These are phyloP conservation scores for Bembecia ichneumoniformis DNA, from an alignment of 2,888 invertebrate species.

Conservation along the genomic window DNA sequence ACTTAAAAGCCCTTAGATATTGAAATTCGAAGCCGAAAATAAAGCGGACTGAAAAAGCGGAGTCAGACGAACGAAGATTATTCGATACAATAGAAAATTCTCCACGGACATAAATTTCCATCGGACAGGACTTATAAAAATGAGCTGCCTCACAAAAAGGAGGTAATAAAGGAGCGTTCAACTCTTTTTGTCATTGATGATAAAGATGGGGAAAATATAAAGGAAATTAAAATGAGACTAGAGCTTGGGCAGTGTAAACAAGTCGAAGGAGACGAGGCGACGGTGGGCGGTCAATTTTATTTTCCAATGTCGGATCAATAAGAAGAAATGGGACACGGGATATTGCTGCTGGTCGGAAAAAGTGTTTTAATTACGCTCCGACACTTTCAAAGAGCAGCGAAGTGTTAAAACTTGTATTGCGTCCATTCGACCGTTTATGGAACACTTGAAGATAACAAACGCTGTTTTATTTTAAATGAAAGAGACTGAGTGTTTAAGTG, in stretches of 20 bases:
- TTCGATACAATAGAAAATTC: conserved; percentile 23
- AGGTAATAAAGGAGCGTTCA: conserved; percentile 33
- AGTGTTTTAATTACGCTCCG: conserved; percentile 43
- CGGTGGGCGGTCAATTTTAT: conserved; percentile 23
- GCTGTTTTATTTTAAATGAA: not conserved
- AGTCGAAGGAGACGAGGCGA: conserved; percentile 17
- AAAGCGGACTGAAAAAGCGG: not conserved
- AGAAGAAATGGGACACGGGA: conserved; percentile 43
- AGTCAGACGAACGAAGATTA: conserved; percentile 9
- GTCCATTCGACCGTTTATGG: conserved; percentile 7
- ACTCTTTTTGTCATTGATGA: conserved; percentile 35
- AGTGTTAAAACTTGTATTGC: conserved; percentile 17
- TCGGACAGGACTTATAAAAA: conserved; percentile 13
- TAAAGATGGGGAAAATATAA: conserved; percentile 34
- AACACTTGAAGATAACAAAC: not conserved
- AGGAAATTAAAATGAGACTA: conserved; percentile 53
- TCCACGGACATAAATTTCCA: conserved; percentile 14
- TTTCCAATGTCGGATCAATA: conserved; percentile 50
- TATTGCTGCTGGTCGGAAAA: conserved; percentile 47
- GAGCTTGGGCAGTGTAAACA: conserved; percentile 47
- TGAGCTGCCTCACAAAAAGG: conserved; percentile 19
- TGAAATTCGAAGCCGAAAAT: not conserved
- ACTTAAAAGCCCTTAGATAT: not conserved
- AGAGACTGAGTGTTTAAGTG: not conserved
- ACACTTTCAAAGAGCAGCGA: conserved; percentile 24